phyloP scores from a whole-genome alignment of 2,113 vertebrate species.

The Elachura formosa region DNA sequence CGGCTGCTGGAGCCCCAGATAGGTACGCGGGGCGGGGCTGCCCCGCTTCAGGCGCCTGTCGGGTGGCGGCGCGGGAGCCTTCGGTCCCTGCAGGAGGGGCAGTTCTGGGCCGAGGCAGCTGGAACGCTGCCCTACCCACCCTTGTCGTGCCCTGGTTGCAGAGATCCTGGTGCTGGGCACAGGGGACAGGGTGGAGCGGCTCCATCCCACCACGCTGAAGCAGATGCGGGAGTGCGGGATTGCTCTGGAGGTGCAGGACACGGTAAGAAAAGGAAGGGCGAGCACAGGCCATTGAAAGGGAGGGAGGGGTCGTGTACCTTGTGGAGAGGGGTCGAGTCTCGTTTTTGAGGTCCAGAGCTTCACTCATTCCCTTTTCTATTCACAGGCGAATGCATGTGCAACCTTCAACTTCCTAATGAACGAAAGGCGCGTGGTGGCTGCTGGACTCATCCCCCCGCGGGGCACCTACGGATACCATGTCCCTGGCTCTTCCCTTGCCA shows the following conservation, averaged over 20 bases:
- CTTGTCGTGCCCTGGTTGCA: slow-evolving; percentile 1
- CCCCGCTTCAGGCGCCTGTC: neutral
- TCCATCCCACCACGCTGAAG: slow-evolving; percentile 71
- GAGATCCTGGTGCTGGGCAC: slow-evolving; percentile 95
- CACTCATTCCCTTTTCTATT: neutral
- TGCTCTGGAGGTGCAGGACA: slow-evolving; percentile 92
- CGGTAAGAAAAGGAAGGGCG: slow-evolving; percentile 74
- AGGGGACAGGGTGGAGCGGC: slow-evolving; percentile 77
- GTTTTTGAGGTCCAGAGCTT: neutral
- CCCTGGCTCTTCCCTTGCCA: neutral
- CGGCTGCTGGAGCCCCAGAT: slow-evolving; percentile 86
- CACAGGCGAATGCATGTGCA: slow-evolving; percentile 91
- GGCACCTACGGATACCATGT: neutral
- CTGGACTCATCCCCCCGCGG: slow-evolving; percentile 86
- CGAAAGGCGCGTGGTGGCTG: slow-evolving; percentile 80
- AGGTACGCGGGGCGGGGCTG: slow-evolving; percentile 65
- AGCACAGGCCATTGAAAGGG: no score
- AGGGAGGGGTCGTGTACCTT: rapidly evolving
- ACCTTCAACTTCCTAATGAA: slow-evolving; percentile 92
- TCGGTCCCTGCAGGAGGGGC: neutral
- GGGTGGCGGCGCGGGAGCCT: neutral
- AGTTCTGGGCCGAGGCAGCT: neutral
- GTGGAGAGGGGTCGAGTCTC: neutral
- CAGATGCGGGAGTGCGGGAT: slow-evolving; percentile 82
- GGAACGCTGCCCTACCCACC: neutral